These are phyloP conservation scores for Sturnira hondurensis DNA, from an alignment of 2,113 vertebrate genomes.

Conservation along the genomic window DNA sequence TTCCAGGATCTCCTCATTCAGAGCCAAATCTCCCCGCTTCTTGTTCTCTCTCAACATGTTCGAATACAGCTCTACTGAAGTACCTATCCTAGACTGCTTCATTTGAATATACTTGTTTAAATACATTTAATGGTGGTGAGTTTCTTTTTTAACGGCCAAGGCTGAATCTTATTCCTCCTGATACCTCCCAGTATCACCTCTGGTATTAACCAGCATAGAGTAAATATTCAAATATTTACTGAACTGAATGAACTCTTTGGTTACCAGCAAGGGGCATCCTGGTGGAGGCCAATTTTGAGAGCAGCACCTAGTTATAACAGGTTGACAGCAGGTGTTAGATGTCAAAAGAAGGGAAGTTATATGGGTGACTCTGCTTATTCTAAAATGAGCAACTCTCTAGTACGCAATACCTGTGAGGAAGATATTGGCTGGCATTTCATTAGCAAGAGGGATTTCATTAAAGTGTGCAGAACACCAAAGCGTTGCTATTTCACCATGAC, in stretches of 20 bases:
- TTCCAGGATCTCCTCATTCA: not conserved
- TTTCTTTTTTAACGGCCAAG: conserved; percentile 25
- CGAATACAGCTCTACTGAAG: not conserved
- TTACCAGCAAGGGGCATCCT: not conserved
- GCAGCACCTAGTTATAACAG: conserved; percentile 25
- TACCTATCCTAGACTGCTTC: not conserved
- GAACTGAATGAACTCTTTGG: conserved; percentile 47
- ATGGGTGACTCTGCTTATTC: conserved; percentile 22
- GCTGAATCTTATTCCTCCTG: not conserved
- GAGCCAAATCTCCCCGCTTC: not conserved
- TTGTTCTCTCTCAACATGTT: not conserved
- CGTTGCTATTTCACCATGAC: conserved; percentile 67
- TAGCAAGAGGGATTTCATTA: conserved; percentile 69
- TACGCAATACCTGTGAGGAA: conserved; percentile 64
- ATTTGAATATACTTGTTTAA: not conserved
- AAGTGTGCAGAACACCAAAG: conserved; percentile 53
- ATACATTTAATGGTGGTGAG: not conserved
- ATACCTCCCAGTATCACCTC: not conserved
- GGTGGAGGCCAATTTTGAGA: conserved; percentile 50
- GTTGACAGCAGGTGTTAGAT: conserved; percentile 52
- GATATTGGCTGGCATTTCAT: conserved; percentile 58
- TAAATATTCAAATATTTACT: conserved; percentile 36
- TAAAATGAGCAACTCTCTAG: conserved; percentile 56
- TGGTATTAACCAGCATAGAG: conserved; percentile 29
- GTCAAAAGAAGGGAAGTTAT: conserved; percentile 57